Base-by-base conservation (phyloP, 2,888 invertebrate species). In the Xylota segnis region DNA sequence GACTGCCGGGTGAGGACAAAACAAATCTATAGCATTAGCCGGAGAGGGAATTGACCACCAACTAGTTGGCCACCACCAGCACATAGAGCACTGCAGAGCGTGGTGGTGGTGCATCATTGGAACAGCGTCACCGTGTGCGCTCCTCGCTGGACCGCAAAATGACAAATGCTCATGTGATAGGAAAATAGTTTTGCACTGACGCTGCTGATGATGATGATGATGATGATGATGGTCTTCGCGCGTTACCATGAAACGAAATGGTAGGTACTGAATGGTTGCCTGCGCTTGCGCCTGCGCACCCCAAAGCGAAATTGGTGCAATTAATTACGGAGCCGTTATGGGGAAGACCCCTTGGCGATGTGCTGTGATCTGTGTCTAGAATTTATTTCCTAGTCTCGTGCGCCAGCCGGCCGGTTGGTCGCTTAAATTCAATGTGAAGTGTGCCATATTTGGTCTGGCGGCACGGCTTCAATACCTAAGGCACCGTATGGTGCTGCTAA, bases 281-380 rank as follows among this genome's bases (percentile, higher is more conserved):
- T 47, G 68, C 37, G 14, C 47, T 58, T 58, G 72, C 52, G 78
- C n/a, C n/a, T n/a, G n/a, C 83, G 78, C 83, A 70, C 83, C 83
- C 79, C 58, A 79, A 74, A 84, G 83, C 68, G 63, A 79, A 84
- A 75, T 84, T 79, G 78, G 79, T 84, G 83, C 83, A 78, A 84
- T 84, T 84, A 79, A 84, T 84, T 84, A 84, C 52, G 79, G 37
- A 79, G 83, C 83, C 83, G 79, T 84, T 84, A 84, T 79, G 79
- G 78, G 50, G 79, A 79, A 79, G 74, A 78, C 74, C 83, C 54
- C 83, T 83, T 63, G 43, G 70, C 56, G 74, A 43, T 75, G 63
- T 70, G 70, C 70, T 75, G 63, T 79, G 83, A 84, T 84, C 83
- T 78, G 74, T 75, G 70, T 16, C 50, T 58, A 75, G 68, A 68